phyloP scores from a whole-genome alignment of 2,113 vertebrate genomes.

The Caloenas nicobarica region DNA sequence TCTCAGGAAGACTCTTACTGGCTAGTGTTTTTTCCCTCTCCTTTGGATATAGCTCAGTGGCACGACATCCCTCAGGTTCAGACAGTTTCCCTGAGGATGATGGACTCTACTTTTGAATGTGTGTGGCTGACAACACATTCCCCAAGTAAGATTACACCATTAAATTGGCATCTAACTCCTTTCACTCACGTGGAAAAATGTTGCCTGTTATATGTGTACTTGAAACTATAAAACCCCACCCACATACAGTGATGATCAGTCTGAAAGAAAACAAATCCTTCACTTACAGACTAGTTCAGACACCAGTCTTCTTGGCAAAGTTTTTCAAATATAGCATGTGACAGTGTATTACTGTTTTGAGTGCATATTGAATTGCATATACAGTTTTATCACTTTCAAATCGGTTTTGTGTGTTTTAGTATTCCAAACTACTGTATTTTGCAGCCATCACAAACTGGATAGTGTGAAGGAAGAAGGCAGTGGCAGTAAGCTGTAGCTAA shows the following conservation, averaged over 20 bases:
- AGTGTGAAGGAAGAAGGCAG: not conserved
- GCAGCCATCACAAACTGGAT: not conserved
- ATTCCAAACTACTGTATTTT: not conserved
- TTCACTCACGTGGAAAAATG: not conserved
- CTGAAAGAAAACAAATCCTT: not conserved
- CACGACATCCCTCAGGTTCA: not conserved
- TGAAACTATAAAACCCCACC: not conserved
- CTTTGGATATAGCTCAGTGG: not conserved
- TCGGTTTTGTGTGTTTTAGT: not conserved
- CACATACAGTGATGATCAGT: not conserved
- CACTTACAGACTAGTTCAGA: not conserved
- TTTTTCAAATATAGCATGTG: not conserved
- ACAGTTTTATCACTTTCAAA: not conserved
- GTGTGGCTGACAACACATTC: not conserved
- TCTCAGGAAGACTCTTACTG: not conserved
- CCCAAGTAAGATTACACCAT: not conserved
- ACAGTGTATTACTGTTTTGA: not conserved
- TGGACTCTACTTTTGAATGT: not conserved
- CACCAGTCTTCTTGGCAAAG: not conserved
- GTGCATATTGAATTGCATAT: not conserved
- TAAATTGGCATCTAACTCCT: not conserved
- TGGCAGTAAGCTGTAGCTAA: not conserved
- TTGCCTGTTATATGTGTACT: not conserved
- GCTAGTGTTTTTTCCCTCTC: not conserved
- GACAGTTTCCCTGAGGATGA: not conserved